Evolutionary conservation across 2,113 vertebrate species (phyloP), one percentile per base, ranked within the genome.

Genomic region (Himantopus leucocephalus): DNA sequence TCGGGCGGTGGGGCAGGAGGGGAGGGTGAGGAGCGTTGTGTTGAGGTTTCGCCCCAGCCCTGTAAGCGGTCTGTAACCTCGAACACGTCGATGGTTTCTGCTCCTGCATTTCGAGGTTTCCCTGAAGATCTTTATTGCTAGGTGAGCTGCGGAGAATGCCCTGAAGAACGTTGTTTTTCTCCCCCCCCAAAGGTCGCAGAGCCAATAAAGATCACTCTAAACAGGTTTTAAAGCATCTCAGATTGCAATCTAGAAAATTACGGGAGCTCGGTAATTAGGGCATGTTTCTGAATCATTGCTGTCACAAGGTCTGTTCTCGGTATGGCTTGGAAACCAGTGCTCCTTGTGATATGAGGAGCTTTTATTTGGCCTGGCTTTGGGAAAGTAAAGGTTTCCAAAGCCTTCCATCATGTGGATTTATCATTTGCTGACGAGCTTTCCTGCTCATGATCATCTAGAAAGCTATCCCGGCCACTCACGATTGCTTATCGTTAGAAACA

Each of bases 191-290:
- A 92, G 95, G 86, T 91, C 12, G 6, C 19, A 15, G 79, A 64
- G 79, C 83, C 70, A 91, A 85, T 96, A 96, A 95, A 88, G 71
- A 85, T 94, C 21, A 8, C 63, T 92, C 79, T 85, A 47, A 97
- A 85, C 62, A 94, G 77, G 83, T 91, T 92, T 80, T 66, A 85
- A 94, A 96, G 71, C 77, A 91, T 82, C 81, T 89, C 56, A 92
- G 94, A 95, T 95, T 48, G 96, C 90, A 92, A 88, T 95, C 94
- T 95, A 53, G 95, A 95, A 78, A 91, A 95, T 71, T 17, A 89
- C 27, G 93, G 87, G 77, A 93, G 87, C 55, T 55, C 1, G 26
- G 74, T 96, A 96, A 94, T 96, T 92, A 93, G 87, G 62, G 62
- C 84, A 72, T 92, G 76, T 97, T 88, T 94, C 91, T 97, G 92